Conservation (phyloP, 1,140 invertebrate genomes). For the Heliconius melpomene region DNA sequence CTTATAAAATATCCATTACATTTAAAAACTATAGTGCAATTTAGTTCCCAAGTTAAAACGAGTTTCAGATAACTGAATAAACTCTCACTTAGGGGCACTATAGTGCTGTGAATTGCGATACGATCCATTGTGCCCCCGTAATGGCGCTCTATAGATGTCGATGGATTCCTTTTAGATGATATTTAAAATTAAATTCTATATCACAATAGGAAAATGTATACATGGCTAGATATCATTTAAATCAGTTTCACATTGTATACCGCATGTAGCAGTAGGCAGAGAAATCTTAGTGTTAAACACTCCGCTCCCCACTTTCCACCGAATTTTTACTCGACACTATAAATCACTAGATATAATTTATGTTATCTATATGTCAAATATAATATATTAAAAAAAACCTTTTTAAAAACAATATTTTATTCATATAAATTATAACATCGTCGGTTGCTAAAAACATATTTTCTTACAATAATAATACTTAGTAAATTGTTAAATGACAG, state of each 20-base stretch:
- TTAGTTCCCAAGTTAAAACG: not conserved
- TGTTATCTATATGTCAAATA: no score
- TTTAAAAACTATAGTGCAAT: not conserved
- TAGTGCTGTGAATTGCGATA: not conserved
- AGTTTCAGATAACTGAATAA: constrained; percentile 9
- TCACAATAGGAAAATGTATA: not conserved
- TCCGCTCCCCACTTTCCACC: no score
- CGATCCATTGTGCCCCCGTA: constrained; percentile 8
- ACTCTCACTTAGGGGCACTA: constrained; percentile 4
- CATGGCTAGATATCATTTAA: not conserved
- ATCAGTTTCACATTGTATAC: not conserved
- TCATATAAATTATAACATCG: no score
- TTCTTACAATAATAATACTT: no score
- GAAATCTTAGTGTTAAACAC: not conserved
- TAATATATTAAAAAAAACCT: no score
- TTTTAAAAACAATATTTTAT: no score
- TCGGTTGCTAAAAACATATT: not conserved
- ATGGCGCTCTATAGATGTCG: not conserved
- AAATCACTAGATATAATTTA: no score
- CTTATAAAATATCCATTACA: not conserved
- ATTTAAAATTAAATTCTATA: not conserved
- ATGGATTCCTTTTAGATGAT: not conserved
- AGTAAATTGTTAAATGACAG: no score
- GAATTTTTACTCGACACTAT: no score
- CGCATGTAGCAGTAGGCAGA: not conserved